A percentile compares a stretch with the other conserved stretches of the same genome.
phyloP scores from a whole-genome alignment of 35 echinoderm and acorn worm species.

The Diadema setosum region DNA sequence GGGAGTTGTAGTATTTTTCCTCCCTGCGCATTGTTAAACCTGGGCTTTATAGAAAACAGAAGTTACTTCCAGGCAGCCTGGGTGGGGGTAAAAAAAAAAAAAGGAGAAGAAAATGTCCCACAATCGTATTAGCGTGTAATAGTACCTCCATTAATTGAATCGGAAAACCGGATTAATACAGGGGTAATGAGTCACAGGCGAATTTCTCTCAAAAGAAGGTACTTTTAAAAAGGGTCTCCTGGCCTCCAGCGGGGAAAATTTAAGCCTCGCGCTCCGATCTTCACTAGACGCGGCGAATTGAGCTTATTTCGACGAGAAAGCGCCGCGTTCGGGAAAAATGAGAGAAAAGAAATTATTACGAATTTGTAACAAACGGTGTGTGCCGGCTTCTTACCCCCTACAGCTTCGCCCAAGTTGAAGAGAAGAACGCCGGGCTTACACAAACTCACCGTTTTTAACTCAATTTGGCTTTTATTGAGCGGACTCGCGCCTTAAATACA shows the following conservation, averaged over 20 bases:
- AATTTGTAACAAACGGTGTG: no score
- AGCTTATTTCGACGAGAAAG: background rate
- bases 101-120: background rate
- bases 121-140: background rate
- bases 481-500: background rate
- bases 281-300: background rate
- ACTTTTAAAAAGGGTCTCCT: background rate
- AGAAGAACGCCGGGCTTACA: no score
- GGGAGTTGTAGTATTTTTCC: no score
- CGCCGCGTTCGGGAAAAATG: background rate
- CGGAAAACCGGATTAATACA: background rate
- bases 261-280: background rate
- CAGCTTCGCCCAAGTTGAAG: no score
- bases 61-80: no score
- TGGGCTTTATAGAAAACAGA: no score
- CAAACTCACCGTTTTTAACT: background rate
- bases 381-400: no score
- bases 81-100: no score
- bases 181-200: background rate
- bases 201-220: background rate
- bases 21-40: no score
- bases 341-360: no score
- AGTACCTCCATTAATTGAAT: background rate
- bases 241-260: background rate
- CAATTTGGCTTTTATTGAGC: conserved; percentile 3